These are phyloP conservation scores for Desoria tigrina DNA, from an alignment of 2,888 invertebrate species.

Conservation along the genomic window DNA sequence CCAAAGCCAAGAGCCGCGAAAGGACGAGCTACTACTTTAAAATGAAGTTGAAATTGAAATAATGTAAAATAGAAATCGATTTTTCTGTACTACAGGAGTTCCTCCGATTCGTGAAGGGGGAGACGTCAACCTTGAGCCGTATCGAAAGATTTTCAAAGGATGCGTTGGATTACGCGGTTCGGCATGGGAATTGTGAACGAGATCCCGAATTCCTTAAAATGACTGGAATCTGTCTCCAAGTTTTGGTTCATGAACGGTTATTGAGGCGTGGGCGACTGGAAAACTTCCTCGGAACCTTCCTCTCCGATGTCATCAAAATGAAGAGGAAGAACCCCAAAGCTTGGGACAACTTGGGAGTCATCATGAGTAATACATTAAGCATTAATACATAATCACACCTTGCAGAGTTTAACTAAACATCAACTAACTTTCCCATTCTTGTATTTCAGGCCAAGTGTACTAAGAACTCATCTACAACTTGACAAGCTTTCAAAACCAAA, in stretches of 20 bases:
- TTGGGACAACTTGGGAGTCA: constrained; percentile 46
- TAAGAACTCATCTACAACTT: too few species aligned
- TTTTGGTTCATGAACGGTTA: constrained; percentile 33
- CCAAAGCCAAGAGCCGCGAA: too few species aligned
- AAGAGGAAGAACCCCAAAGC: constrained; percentile 39
- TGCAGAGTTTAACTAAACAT: too few species aligned
- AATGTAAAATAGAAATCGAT: background rate
- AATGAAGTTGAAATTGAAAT: too few species aligned
- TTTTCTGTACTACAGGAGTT: constrained; percentile 33
- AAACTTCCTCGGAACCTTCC: constrained; percentile 42
- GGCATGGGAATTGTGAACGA: constrained; percentile 40
- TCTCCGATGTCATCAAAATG: constrained; percentile 42
- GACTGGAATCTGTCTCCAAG: constrained; percentile 35
- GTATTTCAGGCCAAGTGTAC: too few species aligned
- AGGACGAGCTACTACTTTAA: too few species aligned
- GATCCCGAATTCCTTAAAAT: constrained; percentile 40
- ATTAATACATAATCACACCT: too few species aligned
- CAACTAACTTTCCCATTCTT: too few species aligned
- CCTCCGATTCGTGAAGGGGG: constrained; percentile 33
- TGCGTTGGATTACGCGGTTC: constrained; percentile 47
- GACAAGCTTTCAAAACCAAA: too few species aligned
- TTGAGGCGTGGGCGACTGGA: constrained; percentile 34
- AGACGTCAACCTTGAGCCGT: constrained; percentile 33
- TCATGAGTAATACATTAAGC: constrained; percentile 49
- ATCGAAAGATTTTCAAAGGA: constrained; percentile 46